Evolutionary conservation across 92 coral and sea anemone genomes (phyloP).

Genomic region (Phymanthus crucifer): DNA sequence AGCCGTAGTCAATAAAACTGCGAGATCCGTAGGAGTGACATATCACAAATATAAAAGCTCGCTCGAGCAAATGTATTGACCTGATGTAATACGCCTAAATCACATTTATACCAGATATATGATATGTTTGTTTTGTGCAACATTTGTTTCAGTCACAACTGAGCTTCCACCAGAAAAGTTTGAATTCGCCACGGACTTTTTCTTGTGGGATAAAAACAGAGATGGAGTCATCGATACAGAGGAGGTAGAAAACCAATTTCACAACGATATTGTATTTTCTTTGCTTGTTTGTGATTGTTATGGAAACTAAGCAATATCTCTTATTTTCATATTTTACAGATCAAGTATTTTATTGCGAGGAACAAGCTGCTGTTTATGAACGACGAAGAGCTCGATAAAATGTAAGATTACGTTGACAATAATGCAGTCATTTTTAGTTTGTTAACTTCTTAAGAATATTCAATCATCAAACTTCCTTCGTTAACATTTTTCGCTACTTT

Average conservation of each 20-base stretch:
- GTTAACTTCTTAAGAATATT: not conserved
- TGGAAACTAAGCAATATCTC: not conserved
- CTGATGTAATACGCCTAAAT: too few species aligned
- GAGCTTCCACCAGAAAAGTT: constrained; percentile 35
- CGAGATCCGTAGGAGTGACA: too few species aligned
- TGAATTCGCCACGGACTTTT: constrained; percentile 61
- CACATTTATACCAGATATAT: not conserved
- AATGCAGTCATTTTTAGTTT: not conserved
- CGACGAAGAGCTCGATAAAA: constrained; percentile 30
- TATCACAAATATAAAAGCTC: too few species aligned
- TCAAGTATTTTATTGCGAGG: constrained; percentile 26
- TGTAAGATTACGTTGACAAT: constrained; percentile 10
- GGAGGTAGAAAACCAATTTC: constrained; percentile 52
- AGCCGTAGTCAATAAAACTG: too few species aligned
- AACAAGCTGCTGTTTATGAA: constrained; percentile 22
- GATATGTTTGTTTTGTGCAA: not conserved
- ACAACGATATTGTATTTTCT: not conserved
- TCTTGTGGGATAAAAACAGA: constrained; percentile 75
- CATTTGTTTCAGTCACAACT: not conserved
- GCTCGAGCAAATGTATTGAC: too few species aligned
- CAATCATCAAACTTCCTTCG: not conserved
- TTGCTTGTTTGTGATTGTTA: not conserved
- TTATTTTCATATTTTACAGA: not conserved
- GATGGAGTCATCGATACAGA: constrained; percentile 76
- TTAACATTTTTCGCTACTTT: not conserved